Evolutionary conservation across 2,888 invertebrate genomes (phyloP).

Genomic region (Seira ritae): DNA sequence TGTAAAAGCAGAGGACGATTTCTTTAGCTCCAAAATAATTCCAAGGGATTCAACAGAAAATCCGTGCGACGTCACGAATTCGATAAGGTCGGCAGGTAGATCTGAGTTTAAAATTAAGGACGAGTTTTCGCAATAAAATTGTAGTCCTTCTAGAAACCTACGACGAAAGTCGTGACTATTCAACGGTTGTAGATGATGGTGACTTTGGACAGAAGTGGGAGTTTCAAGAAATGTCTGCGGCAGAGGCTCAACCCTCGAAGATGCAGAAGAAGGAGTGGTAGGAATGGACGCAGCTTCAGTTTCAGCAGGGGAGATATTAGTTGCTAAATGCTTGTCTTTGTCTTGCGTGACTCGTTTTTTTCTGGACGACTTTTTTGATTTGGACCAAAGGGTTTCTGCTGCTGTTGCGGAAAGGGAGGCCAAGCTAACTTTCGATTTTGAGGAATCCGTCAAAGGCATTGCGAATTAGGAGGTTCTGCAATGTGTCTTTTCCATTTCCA

Average conservation of each 20-base stretch:
- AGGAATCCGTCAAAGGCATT: slow-evolving; percentile 47
- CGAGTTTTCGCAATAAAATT: slow-evolving; percentile 65
- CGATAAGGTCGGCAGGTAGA: slow-evolving; percentile 63
- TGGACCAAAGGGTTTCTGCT: slow-evolving; percentile 48
- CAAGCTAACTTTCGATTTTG: slow-evolving; percentile 53
- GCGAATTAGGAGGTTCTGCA: background rate
- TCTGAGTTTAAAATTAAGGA: slow-evolving; percentile 65
- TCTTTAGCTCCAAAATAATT: slow-evolving; percentile 64
- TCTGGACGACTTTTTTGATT: slow-evolving; percentile 29
- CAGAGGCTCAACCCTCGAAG: background rate
- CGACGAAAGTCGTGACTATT: slow-evolving; percentile 55
- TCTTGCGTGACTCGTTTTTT: background rate
- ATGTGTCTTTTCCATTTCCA: too few species aligned
- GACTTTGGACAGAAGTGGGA: background rate
- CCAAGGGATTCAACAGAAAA: slow-evolving; percentile 64
- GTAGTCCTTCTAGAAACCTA: slow-evolving; percentile 57
- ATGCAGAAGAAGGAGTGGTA: too few species aligned
- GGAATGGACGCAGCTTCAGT: too few species aligned
- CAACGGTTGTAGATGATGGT: background rate
- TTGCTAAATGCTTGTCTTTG: too few species aligned
- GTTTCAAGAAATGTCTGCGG: background rate
- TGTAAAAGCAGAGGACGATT: slow-evolving; percentile 44
- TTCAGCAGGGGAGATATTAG: too few species aligned
- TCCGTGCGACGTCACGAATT: slow-evolving; percentile 62
- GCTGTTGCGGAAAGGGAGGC: slow-evolving; percentile 49